These are phyloP conservation scores for Temnothorax nylanderi DNA, from an alignment of 1,140 invertebrate genomes.

Conservation along the genomic window DNA sequence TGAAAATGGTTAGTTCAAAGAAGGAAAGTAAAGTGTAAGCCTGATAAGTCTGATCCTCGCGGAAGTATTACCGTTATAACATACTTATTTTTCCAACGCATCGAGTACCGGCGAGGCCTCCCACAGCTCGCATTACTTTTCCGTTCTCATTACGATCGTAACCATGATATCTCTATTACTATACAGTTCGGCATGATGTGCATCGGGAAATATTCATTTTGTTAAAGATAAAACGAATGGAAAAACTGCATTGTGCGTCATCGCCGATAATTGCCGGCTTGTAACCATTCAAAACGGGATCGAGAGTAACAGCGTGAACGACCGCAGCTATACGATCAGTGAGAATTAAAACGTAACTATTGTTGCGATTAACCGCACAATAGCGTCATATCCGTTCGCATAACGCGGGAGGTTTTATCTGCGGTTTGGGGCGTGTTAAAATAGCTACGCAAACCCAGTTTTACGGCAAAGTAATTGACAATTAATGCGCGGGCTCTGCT, in stretches of 20 bases:
- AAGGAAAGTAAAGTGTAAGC: neutral
- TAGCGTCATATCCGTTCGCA: neutral
- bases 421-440: neutral
- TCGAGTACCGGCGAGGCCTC: neutral
- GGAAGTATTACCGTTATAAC: conserved; percentile 39
- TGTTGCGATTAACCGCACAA: conserved; percentile 15
- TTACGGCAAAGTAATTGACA: conserved; percentile 44
- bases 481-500: conserved; percentile 45
- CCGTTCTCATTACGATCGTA: conserved; percentile 31
- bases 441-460: neutral
- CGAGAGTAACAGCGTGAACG: neutral
- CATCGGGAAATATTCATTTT: neutral
- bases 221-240: neutral
- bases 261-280: conserved; percentile 19
- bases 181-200: neutral
- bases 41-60: neutral
- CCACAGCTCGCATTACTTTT: neutral
- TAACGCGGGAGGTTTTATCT: conserved; percentile 10
- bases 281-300: neutral
- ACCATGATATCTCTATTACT: neutral
- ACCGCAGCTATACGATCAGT: conserved; percentile 9
- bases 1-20: neutral
- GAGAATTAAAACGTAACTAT: conserved; percentile 50
- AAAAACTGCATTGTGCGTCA: conserved; percentile 21
- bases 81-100: conserved; percentile 22